A percentile compares a stretch with the other conserved stretches of the same genome.
Evolutionary conservation across 1,140 invertebrate genomes (phyloP).

Genomic region (Drosophila littoralis): DNA sequence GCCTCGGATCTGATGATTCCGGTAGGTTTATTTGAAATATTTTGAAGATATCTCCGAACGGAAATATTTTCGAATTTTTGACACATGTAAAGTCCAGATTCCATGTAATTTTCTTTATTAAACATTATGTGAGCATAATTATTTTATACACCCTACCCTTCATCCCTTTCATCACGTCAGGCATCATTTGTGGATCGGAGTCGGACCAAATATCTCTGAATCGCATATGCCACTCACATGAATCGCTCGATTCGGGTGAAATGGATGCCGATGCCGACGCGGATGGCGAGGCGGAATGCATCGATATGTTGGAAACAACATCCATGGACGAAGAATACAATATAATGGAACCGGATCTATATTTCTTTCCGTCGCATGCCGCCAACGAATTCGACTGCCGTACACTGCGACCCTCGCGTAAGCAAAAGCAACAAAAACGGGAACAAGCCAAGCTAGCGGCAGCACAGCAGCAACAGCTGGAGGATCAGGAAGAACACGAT

Average conservation of each 20-base stretch:
- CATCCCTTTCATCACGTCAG: slow-evolving; percentile 53
- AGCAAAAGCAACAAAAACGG: slow-evolving; percentile 62
- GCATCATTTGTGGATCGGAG: slow-evolving; percentile 91
- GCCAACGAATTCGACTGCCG: slow-evolving; percentile 66
- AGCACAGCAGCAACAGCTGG: slow-evolving; percentile 21
- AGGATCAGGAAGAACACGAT: slow-evolving; percentile 27
- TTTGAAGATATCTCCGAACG: not conserved
- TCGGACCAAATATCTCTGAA: slow-evolving; percentile 85
- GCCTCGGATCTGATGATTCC: slow-evolving; percentile 94
- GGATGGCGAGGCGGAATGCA: slow-evolving; percentile 85
- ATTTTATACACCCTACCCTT: slow-evolving; percentile 11
- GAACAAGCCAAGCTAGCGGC: slow-evolving; percentile 35
- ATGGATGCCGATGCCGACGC: slow-evolving; percentile 86
- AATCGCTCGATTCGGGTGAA: slow-evolving; percentile 89
- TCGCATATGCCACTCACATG: slow-evolving; percentile 86
- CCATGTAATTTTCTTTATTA: not conserved
- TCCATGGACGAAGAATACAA: slow-evolving; percentile 84
- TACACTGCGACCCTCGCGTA: slow-evolving; percentile 72
- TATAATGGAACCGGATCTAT: slow-evolving; percentile 71
- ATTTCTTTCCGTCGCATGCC: slow-evolving; percentile 61
- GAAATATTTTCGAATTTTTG: not conserved
- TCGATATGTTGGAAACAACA: slow-evolving; percentile 81
- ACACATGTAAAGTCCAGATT: not conserved
- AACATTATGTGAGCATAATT: slow-evolving; percentile 60
- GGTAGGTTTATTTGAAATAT: slow-evolving; percentile 71